Evolutionary conservation across 1,140 invertebrate genomes (phyloP), one percentile per base, ranked within the genome.

Genomic region (Diprion similis): DNA sequence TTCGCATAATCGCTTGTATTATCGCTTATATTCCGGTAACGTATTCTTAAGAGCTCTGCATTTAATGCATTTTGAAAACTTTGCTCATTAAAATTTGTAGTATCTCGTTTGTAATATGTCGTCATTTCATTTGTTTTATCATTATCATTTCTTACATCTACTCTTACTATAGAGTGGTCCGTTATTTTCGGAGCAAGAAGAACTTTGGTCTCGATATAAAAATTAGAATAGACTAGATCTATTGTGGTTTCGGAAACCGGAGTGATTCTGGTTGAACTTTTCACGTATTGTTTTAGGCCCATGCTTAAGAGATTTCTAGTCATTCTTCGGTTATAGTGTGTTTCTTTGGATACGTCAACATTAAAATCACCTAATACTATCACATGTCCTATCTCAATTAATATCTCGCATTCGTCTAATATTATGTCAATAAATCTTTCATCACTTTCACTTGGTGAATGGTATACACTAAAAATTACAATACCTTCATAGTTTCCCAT

Each of bases 351-450:
- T 59, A 75, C 45, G 18, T 75, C 70, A 17, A 71, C 18, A 71
- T 75, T 71, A 69, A 75, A 72, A 47, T 73, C 75, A 8, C 77
- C 75, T 15, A 78, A n/a, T 70, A 76, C 18, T 47, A 78, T 76
- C 17, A 74, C 37, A 47, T 75, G 65, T 59, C 47, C 71, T 59
- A 65, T 73, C 68, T 46, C 77, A n/a, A 75, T 46, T 18, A 73
- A 37, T 70, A 72, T 47, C 15, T 77, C 64, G 46, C 72, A 72
- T 70, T 72, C 71, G 0, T 72, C 45, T 0, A 37, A n/a, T n/a
- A 75, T 45, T 46, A 37, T 70, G 3, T 70, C 68, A 70, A 72
- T 75, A 65, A 75, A 75, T 64, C 46, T 4, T 18, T 67, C 51
- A 10, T 69, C 71, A n/a, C 59, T 65, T 59, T n/a, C 19, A 2